Evolutionary conservation across 2,888 invertebrate genomes (phyloP).

Genomic region (Torymus texanus): DNA sequence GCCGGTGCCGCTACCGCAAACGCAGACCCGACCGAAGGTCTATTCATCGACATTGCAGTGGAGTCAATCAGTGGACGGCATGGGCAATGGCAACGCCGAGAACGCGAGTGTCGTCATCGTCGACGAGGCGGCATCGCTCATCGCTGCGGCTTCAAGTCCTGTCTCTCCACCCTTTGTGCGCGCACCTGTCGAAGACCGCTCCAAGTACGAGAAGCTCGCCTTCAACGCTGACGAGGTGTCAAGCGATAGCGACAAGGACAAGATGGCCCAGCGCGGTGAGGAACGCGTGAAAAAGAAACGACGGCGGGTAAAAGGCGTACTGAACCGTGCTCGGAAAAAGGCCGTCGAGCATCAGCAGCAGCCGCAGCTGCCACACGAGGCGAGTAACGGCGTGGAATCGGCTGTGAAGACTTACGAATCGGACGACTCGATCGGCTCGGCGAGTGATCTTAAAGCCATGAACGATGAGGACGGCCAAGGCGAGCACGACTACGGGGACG

Average conservation of each 20-base stretch:
- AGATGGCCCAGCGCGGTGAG: conserved; percentile 64
- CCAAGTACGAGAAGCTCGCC: conserved; percentile 86
- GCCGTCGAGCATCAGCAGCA: conserved; percentile 59
- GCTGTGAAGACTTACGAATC: conserved; percentile 76
- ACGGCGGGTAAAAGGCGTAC: conserved; percentile 65
- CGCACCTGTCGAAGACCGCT: conserved; percentile 82
- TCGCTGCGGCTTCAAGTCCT: conserved; percentile 65
- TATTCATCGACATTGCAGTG: conserved; percentile 62
- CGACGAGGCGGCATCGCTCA: conserved; percentile 51
- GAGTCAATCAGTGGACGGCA: conserved; percentile 61
- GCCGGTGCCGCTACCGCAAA: background rate
- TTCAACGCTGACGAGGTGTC: conserved; percentile 79
- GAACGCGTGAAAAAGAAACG: conserved; percentile 70
- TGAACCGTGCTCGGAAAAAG: conserved; percentile 64
- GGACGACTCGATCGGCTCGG: conserved; percentile 84
- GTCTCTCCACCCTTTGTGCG: conserved; percentile 78
- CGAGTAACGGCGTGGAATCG: background rate
- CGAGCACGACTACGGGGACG: conserved; percentile 73
- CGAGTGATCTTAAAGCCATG: conserved; percentile 81
- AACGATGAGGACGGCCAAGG: conserved; percentile 69
- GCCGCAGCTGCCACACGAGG: conserved; percentile 38
- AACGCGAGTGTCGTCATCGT: background rate
- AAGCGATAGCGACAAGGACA: conserved; percentile 74
- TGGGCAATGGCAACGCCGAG: conserved; percentile 36
- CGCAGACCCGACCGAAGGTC: conserved; percentile 52